phyloP scores from a whole-genome alignment of 2,797 vertebrate genomes.

The Denticeps clupeoides region DNA sequence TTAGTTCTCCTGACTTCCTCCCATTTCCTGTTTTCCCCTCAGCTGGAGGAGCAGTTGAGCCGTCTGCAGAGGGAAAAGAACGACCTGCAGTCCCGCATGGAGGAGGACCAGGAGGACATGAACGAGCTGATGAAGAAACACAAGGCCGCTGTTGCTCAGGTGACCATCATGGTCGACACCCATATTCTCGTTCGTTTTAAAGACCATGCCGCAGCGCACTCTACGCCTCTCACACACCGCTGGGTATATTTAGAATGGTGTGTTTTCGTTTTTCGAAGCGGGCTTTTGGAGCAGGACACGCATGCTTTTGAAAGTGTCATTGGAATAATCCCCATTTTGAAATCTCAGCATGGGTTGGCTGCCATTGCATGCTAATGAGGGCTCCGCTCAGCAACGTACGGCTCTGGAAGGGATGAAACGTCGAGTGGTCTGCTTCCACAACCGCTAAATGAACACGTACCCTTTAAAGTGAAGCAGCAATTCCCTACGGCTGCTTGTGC shows the following conservation, averaged over 20 bases:
- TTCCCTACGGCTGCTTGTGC: conserved; percentile 22
- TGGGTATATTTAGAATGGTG: not conserved
- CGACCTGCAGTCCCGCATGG: conserved; percentile 83
- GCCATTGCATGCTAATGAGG: conserved; percentile 18
- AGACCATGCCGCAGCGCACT: not conserved
- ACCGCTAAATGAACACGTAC: conserved; percentile 30
- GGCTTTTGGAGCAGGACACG: conserved; percentile 3
- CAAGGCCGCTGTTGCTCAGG: conserved; percentile 88
- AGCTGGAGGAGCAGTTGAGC: conserved; percentile 95
- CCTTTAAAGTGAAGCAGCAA: conserved; percentile 22
- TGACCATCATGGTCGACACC: conserved; percentile 41
- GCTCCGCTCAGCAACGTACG: conserved; percentile 14
- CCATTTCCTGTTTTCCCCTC: not conserved
- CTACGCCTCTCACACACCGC: not conserved
- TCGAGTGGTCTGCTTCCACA: conserved; percentile 27
- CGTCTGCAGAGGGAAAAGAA: conserved; percentile 93
- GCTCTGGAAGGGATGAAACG: conserved; percentile 25
- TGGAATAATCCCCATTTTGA: conserved; percentile 3
- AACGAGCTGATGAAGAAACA: conserved; percentile 98
- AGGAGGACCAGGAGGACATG: conserved; percentile 95
- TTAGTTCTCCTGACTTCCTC: not conserved
- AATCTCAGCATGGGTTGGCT: conserved; percentile 13
- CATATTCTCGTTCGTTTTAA: conserved; percentile 1
- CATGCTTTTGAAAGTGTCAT: not conserved
- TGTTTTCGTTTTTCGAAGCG: conserved; percentile 5